phyloP scores from a whole-genome alignment of 2,888 invertebrate species.

The Sipha maydis region DNA sequence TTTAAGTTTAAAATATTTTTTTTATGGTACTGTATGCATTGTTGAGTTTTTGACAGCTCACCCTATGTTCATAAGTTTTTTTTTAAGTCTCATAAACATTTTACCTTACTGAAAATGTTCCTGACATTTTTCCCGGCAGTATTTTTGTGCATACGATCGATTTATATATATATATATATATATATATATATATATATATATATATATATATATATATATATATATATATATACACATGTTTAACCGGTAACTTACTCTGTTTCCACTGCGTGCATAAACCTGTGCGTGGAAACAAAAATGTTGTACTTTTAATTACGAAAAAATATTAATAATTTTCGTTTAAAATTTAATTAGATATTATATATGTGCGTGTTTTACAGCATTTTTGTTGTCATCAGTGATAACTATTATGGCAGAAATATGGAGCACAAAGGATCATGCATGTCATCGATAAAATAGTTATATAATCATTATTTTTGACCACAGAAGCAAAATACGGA shows the following conservation, averaged over 20 bases:
- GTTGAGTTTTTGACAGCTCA: slow-evolving; percentile 48
- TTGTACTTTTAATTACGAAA: neutral
- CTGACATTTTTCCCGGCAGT: slow-evolving; percentile 30
- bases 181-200: neutral
- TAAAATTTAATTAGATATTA: too few relatives aligned
- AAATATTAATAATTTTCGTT: neutral
- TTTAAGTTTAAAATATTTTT: neutral
- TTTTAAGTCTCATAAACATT: slow-evolving; percentile 37
- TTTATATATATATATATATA: neutral
- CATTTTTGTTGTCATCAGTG: too few relatives aligned
- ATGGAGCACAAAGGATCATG: too few relatives aligned
- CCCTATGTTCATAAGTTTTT: slow-evolving; percentile 5
- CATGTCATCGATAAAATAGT: too few relatives aligned
- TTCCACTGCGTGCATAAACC: neutral
- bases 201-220: neutral
- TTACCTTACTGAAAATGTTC: slow-evolving; percentile 41
- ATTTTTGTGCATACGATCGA: neutral
- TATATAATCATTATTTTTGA: too few relatives aligned
- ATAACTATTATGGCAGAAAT: too few relatives aligned
- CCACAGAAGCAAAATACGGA: too few relatives aligned
- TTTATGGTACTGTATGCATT: neutral
- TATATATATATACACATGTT: neutral
- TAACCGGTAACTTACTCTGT: neutral
- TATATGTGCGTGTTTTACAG: too few relatives aligned
- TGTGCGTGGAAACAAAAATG: neutral